Base-by-base conservation (phyloP, 2,888 invertebrate species). In the Branchellion lobata region DNA sequence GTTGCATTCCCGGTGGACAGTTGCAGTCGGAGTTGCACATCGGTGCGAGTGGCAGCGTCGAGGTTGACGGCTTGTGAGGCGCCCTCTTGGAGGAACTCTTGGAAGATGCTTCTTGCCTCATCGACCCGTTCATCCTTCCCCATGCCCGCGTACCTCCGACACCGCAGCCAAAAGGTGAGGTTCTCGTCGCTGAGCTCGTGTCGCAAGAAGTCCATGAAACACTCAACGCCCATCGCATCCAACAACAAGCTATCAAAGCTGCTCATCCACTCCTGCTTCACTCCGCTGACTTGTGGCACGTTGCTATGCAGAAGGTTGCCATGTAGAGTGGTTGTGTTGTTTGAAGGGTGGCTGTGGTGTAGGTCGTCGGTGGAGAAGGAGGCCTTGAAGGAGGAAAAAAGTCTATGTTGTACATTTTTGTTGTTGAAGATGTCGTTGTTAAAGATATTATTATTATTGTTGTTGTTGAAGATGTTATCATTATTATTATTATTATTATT, bases 341-440 rank as follows among this genome's bases (percentile, higher is more conserved):
- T 18, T 40, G 40, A 14, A 40, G 40, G 40, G 40, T 8, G 40
- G 40, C 5, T 8, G 40, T 40, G 40, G 40, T 40, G 40, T 8
- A 40, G 40, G 40, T 40, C 40, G 40, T 40, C 40, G 14, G 40
- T 40, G 40, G 40, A 40, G 8, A 40, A 40, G 40, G 40, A 40
- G 40, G 3, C 8, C 65, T 65, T 65, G 74, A 36, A 74, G 74
- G 21, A 72, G 72, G 27, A 72, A 34, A n/a, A 72, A 34, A 74
- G 74, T 74, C 29, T 27, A 21, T 74, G 36, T 34, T 74, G 36
- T 21, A 36, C 18, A 36, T 74, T 36, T 34, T 74, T 21, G 71
- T 71, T 27, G 71, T 71, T 27, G 71, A 18, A 71, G 71, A 27
- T 18, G 71, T 71, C 3, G 71, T 71, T 3, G 71, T 71, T 3